These are phyloP conservation scores for Poeciliopsis turneri DNA, from an alignment of 2,797 vertebrate genomes.

Conservation along the genomic window DNA sequence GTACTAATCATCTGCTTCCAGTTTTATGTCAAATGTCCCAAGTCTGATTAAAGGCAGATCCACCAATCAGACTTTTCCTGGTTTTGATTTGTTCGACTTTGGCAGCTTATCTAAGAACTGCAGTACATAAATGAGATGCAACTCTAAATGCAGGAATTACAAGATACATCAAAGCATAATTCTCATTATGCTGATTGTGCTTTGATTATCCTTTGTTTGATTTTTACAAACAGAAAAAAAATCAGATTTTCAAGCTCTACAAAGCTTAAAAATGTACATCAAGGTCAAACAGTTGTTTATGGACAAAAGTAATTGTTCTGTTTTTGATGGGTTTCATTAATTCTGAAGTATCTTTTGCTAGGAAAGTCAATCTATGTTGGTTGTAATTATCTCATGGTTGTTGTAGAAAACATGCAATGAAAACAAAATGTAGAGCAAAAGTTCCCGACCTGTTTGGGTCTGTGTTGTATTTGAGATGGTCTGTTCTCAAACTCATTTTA, in stretches of 20 bases:
- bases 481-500: neutral
- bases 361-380: neutral
- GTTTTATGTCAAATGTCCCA: no score
- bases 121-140: neutral
- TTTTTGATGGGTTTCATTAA: neutral
- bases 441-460: neutral
- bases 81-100: neutral
- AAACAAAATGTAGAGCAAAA: neutral
- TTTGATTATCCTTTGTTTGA: no score
- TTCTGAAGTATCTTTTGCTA: neutral
- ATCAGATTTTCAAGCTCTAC: no score
- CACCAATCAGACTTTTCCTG: neutral
- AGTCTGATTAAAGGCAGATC: neutral
- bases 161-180: neutral
- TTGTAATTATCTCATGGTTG: neutral
- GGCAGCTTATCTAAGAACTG: neutral
- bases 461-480: neutral
- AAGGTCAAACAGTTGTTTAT: neutral
- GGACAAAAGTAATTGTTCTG: neutral
- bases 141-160: neutral
- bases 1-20: no score
- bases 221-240: neutral
- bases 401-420: neutral
- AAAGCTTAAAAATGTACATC: neutral
- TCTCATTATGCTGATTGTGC: neutral